Percentiles rank a stretch among this genome's conserved stretches.
Evolutionary conservation across 2,797 vertebrate genomes (phyloP).

Genomic region (Poeciliopsis paucimaculata): DNA sequence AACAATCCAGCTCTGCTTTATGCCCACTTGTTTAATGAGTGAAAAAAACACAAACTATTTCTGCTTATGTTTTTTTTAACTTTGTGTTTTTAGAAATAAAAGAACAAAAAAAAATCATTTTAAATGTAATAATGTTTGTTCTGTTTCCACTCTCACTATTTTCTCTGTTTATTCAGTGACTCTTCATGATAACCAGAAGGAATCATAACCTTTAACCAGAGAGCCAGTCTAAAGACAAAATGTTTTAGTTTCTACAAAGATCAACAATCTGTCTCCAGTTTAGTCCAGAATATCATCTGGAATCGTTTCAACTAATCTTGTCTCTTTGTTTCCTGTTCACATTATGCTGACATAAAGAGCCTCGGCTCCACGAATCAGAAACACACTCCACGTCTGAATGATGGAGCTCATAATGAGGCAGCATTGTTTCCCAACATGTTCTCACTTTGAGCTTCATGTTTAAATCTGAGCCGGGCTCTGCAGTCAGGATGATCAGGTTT

Average conservation of each 20-base stretch:
- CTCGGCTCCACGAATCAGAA: conserved; percentile 10
- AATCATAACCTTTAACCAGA: background rate
- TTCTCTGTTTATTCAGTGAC: background rate
- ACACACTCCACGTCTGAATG: background rate
- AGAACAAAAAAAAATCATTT: background rate
- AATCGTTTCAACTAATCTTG: background rate
- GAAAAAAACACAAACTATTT: too few species aligned
- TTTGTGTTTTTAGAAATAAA: background rate
- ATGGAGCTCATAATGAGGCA: conserved; percentile 6
- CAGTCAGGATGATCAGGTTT: background rate
- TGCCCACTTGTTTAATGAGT: too few species aligned
- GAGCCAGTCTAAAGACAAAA: background rate
- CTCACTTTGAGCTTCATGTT: background rate
- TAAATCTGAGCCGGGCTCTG: background rate
- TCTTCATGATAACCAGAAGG: background rate
- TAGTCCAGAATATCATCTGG: background rate
- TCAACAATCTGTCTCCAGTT: background rate
- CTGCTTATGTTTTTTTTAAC: too few species aligned
- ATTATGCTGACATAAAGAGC: background rate
- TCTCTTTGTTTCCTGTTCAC: background rate
- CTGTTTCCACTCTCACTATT: background rate
- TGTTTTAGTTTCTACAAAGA: background rate
- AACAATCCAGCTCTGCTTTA: too few species aligned
- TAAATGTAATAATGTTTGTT: background rate
- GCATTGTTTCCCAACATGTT: background rate